These are phyloP conservation scores for Cactoblastis cactorum DNA, from an alignment of 2,888 invertebrate species.

Conservation along the genomic window DNA sequence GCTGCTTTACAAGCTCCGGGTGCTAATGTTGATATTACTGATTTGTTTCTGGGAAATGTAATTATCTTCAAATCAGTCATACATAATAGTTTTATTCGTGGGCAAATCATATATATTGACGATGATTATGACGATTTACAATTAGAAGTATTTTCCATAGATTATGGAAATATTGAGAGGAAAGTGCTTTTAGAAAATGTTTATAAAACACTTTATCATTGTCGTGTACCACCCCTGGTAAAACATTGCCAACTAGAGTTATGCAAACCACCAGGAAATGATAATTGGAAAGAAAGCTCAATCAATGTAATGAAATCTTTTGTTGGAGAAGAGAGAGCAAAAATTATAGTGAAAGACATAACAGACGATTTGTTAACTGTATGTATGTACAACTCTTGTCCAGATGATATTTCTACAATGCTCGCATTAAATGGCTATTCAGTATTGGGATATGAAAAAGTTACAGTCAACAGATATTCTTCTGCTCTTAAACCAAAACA, in stretches of 20 bases:
- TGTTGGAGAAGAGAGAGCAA: conserved; percentile 28
- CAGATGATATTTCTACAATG: conserved; percentile 35
- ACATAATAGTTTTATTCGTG: conserved; percentile 20
- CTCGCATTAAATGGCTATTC: conserved; percentile 28
- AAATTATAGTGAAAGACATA: conserved; percentile 26
- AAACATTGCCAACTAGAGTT: conserved; percentile 31
- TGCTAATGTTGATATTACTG: not conserved
- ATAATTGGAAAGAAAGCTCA: conserved; percentile 19
- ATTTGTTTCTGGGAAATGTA: conserved; percentile 9
- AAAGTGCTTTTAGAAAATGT: conserved; percentile 21
- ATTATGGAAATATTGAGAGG: conserved; percentile 33
- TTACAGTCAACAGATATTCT: conserved; percentile 18
- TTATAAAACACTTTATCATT: conserved; percentile 1
- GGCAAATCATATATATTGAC: conserved; percentile 19
- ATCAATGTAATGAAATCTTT: conserved; percentile 31
- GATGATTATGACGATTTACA: not conserved
- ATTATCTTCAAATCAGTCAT: conserved; percentile 23
- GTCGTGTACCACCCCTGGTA: conserved; percentile 25
- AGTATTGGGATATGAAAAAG: conserved; percentile 22
- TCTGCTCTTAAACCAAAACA: conserved; percentile 14
- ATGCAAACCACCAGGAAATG: conserved; percentile 30
- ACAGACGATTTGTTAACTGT: conserved; percentile 24
- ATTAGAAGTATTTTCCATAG: conserved; percentile 32
- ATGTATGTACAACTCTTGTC: conserved; percentile 29
- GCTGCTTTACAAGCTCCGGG: conserved; percentile 15